Evolutionary conservation across 2,888 invertebrate genomes (phyloP).

Genomic region (Charanyca ferruginea): DNA sequence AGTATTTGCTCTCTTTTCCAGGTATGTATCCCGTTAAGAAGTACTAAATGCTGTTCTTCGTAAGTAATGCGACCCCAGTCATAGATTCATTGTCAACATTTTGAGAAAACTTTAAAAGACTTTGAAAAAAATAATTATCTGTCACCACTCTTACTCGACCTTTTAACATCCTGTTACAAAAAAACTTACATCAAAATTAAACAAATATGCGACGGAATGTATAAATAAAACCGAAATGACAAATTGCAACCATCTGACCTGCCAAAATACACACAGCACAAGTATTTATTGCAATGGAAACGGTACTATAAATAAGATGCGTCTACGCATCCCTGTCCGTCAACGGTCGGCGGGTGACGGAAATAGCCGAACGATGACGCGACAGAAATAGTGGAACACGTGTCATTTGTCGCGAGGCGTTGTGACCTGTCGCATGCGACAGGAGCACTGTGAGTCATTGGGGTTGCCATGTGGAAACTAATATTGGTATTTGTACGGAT

Average conservation of each 20-base stretch:
- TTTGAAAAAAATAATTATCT: not conserved
- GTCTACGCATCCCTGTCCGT: constrained; percentile 62
- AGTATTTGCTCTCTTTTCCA: constrained; percentile 33
- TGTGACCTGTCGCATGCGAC: constrained; percentile 47
- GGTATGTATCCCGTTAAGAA: constrained; percentile 36
- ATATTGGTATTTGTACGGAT: not conserved
- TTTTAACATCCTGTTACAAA: constrained; percentile 15
- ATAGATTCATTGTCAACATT: not conserved
- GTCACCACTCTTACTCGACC: not conserved
- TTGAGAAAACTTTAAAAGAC: not conserved
- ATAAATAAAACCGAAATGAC: constrained; percentile 52
- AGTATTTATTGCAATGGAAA: constrained; percentile 58
- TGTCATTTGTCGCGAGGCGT: constrained; percentile 56
- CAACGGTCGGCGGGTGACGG: constrained; percentile 56
- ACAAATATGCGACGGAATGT: constrained; percentile 28
- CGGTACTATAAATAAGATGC: constrained; percentile 57
- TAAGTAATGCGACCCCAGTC: constrained; percentile 11
- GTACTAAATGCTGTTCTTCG: not conserved
- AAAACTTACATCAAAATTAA: not conserved
- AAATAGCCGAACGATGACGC: constrained; percentile 65
- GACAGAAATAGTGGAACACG: constrained; percentile 58
- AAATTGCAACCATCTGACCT: constrained; percentile 48
- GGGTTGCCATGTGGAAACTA: constrained; percentile 30
- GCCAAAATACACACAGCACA: constrained; percentile 53
- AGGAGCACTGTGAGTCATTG: constrained; percentile 48